Evolutionary conservation across 2,888 invertebrate species (phyloP).

Genomic region (Drosophila acutilabella): DNA sequence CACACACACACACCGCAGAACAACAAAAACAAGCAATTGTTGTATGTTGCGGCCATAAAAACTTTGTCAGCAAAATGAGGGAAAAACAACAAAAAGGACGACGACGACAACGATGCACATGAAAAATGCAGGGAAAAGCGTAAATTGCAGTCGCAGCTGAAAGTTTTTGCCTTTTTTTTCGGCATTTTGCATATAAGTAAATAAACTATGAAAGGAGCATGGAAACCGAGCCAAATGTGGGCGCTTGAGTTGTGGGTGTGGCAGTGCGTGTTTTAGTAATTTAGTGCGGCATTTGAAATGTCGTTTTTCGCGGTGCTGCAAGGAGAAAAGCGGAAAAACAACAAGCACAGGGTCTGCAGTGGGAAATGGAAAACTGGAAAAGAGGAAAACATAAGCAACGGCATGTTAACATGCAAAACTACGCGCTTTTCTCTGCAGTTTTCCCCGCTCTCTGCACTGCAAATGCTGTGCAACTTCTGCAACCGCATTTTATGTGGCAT

Average conservation of each 20-base stretch:
- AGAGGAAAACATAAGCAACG: slow-evolving; percentile 29
- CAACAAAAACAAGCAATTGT: slow-evolving; percentile 49
- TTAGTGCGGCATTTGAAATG: slow-evolving; percentile 70
- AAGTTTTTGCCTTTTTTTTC: slow-evolving; percentile 31
- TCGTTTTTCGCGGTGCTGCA: slow-evolving; percentile 39
- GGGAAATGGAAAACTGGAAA: not conserved
- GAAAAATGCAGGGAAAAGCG: slow-evolving; percentile 67
- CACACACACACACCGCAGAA: slow-evolving; percentile 20
- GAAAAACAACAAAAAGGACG: slow-evolving; percentile 34
- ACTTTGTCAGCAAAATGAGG: slow-evolving; percentile 57
- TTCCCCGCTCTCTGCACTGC: slow-evolving; percentile 13
- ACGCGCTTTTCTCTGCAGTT: slow-evolving; percentile 17
- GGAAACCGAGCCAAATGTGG: not conserved
- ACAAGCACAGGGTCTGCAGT: not conserved
- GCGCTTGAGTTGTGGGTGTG: slow-evolving; percentile 28
- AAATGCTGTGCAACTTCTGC: slow-evolving; percentile 26
- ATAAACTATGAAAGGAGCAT: slow-evolving; percentile 15
- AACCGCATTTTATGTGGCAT: slow-evolving; percentile 48
- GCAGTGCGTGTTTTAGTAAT: slow-evolving; percentile 57
- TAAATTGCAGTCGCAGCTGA: slow-evolving; percentile 67
- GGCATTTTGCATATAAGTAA: slow-evolving; percentile 48
- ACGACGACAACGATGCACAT: slow-evolving; percentile 42
- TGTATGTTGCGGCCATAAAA: slow-evolving; percentile 69
- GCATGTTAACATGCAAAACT: slow-evolving; percentile 56
- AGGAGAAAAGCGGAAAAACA: not conserved